Evolutionary conservation across 2,888 invertebrate species (phyloP).

Genomic region (Helleia helle): DNA sequence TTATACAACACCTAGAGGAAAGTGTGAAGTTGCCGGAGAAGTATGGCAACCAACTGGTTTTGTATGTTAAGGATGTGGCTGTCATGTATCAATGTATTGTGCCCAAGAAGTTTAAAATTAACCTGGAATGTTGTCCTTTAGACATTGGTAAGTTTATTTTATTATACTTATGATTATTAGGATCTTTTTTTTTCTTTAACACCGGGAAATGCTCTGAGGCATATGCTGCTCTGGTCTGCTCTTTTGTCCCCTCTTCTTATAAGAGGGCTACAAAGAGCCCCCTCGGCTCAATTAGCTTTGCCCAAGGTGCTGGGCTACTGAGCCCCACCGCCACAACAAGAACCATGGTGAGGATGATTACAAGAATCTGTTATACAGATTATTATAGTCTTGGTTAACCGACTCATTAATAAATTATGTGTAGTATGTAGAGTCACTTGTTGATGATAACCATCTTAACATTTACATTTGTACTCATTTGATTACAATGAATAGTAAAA

Average conservation of each 20-base stretch:
- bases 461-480: background rate
- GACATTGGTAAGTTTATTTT: conserved; percentile 51
- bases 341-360: no score
- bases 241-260: no score
- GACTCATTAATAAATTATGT: background rate
- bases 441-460: background rate
- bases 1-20: conserved; percentile 55
- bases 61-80: conserved; percentile 54
- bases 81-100: conserved; percentile 60
- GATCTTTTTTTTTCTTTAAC: no score
- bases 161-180: background rate
- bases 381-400: background rate
- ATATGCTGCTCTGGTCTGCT: no score
- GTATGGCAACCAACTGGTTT: conserved; percentile 46
- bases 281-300: no score
- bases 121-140: conserved; percentile 52
- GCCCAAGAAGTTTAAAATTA: conserved; percentile 54
- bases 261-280: no score
- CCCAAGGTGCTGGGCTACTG: no score
- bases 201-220: no score
- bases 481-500: background rate
- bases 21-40: conserved; percentile 49
- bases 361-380: no score
- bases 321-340: no score
- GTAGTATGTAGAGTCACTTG: no score